Conservation (phyloP, 1,140 invertebrate species). For the Limonius californicus region DNA sequence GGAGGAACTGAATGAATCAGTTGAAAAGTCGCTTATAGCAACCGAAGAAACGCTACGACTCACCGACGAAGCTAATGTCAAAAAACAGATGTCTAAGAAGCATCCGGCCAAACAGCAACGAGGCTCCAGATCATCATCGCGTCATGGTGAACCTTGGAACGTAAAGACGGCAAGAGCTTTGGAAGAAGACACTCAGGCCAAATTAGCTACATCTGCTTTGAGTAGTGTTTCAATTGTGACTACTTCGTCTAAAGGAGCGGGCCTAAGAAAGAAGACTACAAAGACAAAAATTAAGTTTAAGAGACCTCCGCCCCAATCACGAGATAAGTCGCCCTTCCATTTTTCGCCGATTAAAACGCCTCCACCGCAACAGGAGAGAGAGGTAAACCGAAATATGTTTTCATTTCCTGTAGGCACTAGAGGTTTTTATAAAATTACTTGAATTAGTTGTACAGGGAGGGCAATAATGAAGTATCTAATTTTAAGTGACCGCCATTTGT, state of each 20-base stretch:
- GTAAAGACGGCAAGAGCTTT: constrained; percentile 22
- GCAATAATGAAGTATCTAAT: background rate
- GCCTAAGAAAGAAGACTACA: background rate
- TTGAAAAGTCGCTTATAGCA: constrained; percentile 20
- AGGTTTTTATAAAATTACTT: too few species aligned
- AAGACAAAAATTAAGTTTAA: background rate
- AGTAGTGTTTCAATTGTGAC: constrained; percentile 18
- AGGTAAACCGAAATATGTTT: background rate
- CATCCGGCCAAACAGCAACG: background rate
- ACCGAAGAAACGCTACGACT: constrained; percentile 16
- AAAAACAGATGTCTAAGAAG: background rate
- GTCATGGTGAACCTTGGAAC: constrained; percentile 20
- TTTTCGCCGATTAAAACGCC: background rate
- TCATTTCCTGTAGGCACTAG: too few species aligned
- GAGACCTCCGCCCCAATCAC: background rate
- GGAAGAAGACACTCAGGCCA: constrained; percentile 16
- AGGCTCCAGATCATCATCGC: background rate
- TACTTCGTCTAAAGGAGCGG: background rate
- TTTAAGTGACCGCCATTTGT: background rate
- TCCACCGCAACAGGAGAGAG: constrained; percentile 8
- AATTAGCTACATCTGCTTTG: background rate
- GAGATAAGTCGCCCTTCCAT: background rate
- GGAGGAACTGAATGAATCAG: constrained; percentile 25
- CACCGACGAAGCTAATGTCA: background rate
- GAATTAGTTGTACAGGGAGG: too few species aligned